Percentiles rank a stretch among this genome's conserved stretches.
Conservation (phyloP, 1,140 invertebrate species). For the Pseudoatta argentina region DNA sequence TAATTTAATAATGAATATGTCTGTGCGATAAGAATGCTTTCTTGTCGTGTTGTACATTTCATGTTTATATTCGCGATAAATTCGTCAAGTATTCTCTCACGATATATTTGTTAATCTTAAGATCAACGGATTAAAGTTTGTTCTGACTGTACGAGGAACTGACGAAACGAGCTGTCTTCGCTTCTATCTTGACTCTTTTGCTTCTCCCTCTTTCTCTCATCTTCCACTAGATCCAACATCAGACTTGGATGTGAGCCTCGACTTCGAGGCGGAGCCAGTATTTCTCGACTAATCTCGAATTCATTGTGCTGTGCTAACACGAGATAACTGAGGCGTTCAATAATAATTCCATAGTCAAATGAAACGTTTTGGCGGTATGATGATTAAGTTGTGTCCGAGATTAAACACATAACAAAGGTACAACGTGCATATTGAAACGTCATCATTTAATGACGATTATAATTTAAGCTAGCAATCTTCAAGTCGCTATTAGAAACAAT, state of each 20-base stretch:
- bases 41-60: background rate
- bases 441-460: conserved; percentile 46
- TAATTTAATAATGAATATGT: background rate
- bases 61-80: conserved; percentile 4
- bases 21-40: background rate
- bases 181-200: conserved; percentile 9
- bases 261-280: conserved; percentile 51
- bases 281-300: conserved; percentile 61
- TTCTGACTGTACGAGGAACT: conserved; percentile 49
- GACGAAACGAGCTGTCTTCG: conserved; percentile 62
- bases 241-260: conserved; percentile 64
- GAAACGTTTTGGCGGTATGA: conserved; percentile 63
- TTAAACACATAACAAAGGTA: conserved; percentile 59
- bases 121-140: conserved; percentile 72
- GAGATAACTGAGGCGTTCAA: conserved; percentile 65
- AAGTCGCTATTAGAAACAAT: background rate
- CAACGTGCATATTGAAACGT: conserved; percentile 39
- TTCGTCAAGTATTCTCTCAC: conserved; percentile 20
- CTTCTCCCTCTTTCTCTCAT: conserved; percentile 48
- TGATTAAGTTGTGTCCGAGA: conserved; percentile 45
- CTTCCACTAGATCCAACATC: conserved; percentile 58
- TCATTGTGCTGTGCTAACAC: conserved; percentile 65
- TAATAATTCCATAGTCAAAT: conserved; percentile 70
- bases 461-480: conserved; percentile 40
- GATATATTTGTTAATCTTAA: conserved; percentile 68